Base-by-base conservation (phyloP, 2,888 invertebrate species). In the Pedicia rivosa region DNA sequence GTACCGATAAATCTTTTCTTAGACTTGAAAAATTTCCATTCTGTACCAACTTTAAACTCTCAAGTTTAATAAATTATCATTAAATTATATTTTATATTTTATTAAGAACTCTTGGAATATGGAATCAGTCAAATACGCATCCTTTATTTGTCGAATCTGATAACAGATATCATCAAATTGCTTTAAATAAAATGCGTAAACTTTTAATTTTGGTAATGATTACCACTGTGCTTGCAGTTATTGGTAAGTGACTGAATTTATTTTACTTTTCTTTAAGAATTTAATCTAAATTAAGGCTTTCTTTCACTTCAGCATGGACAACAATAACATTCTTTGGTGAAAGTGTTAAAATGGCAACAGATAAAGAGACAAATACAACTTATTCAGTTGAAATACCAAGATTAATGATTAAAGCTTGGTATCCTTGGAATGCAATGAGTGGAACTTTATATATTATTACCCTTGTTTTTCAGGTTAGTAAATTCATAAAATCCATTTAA, bases 41-140 rank as follows among this genome's bases (percentile, higher is more conserved):
- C n/a, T n/a, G n/a, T n/a, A n/a, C n/a, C n/a, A n/a, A n/a, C n/a
- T n/a, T n/a, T n/a, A n/a, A n/a, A n/a, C n/a, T n/a, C n/a, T n/a
- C 10, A 28, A 14, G 13, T 12, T 14, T 3, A 5, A 14, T 28
- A 7, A 12, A 3, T 28, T 24, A 24, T 10, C 8, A 4, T 3
- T 5, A 24, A 5, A 5, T 17, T 9, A 10, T 4, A 28, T 17
- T 34, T 37, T 31, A 24, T 28, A 42, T 26, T 42, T 40, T 38
- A 45, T 49, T 15, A 47, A 75, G 83, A 50, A 81, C 82, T 0
- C 56, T 84, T 27, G 78, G 75, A 20, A 74, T 81, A 42, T 87
- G 86, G 86, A 86, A 86, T 55, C 80, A 82, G 58, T 72, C 78
- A 0, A 83, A 84, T 57, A 74, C 78, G 37, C 84, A 87, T 59